These are phyloP conservation scores for Bombus superbus DNA, from an alignment of 1,140 invertebrate genomes.

Conservation along the genomic window DNA sequence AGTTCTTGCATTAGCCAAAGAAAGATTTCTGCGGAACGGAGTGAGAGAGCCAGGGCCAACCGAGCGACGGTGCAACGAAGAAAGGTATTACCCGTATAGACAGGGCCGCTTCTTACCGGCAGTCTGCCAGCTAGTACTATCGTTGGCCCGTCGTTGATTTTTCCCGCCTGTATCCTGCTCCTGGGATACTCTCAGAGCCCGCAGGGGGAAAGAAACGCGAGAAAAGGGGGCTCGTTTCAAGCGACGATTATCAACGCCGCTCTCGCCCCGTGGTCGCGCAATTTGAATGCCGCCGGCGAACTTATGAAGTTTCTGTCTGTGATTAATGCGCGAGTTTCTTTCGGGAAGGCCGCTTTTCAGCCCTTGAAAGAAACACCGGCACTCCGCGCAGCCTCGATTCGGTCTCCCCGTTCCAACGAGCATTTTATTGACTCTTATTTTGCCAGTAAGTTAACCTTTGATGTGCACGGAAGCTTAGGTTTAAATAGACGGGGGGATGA, in stretches of 20 bases:
- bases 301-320: conserved; percentile 32
- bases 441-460: not conserved
- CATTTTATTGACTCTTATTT: conserved; percentile 27
- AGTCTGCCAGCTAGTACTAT: conserved; percentile 8
- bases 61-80: conserved; percentile 3
- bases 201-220: not conserved
- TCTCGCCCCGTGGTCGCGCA: not conserved
- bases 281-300: conserved; percentile 18
- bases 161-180: conserved; percentile 19
- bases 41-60: conserved; percentile 9
- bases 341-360: not conserved
- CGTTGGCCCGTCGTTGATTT: conserved; percentile 19
- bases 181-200: not conserved
- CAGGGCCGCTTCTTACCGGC: conserved; percentile 34
- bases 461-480: not conserved
- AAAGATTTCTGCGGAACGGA: conserved; percentile 79
- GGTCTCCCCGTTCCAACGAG: not conserved
- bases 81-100: not conserved
- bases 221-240: conserved; percentile 7
- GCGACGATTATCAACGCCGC: conserved; percentile 11
- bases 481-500: not conserved
- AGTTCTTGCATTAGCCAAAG: conserved; percentile 81
- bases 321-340: conserved; percentile 50
- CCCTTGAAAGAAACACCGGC: not conserved
- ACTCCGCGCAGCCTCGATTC: not conserved